Base-by-base conservation (phyloP, 2,888 invertebrate species). In the Drosophila picticornis region DNA sequence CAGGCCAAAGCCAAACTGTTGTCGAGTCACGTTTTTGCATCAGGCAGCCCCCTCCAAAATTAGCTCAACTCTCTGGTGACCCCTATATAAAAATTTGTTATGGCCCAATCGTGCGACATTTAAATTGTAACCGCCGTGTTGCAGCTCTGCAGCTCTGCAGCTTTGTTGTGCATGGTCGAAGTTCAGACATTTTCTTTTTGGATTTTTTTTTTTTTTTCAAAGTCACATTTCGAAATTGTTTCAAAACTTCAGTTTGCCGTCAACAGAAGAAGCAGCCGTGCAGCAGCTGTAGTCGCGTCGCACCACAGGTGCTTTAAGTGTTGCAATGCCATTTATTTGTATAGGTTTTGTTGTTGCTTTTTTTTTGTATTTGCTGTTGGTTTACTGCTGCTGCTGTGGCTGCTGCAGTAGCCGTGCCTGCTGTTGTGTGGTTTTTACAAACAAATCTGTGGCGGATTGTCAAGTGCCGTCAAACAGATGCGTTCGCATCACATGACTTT, bases 21-120 rank as follows among this genome's bases (percentile, higher is more conserved):
- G 75, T 69, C 67, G 56, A 58, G 71, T 86, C 87, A 84, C 83
- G 84, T 81, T 86, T 86, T 66, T 69, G 53, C 53, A 66, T 57
- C 68, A 36, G 64, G 40, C 70, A 77, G 75, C 81, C 72, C 72
- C 73, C 72, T 27, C 56, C n/a, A 38, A 82, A 84, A 84, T 87
- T 82, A 86, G 84, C 80, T 77, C 66, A 75, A 75, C 66, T 80
- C 81, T 72, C 36, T 27, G 43, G 2, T 85, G 82, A 82, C 81
- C 82, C 81, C 86, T 55, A 74, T 59, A 56, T 31, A 56, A 5
- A 27, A 56, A 48, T 67, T 68, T 62, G 51, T 72, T 77, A 58
- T 66, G 38, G 74, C 34, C 32, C 22, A 40, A 83, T 83, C 84
- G 86, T 86, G 86, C 86, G 84, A 72, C 82, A 86, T 86, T 82